These are phyloP conservation scores for Odontamblyopus rebecca DNA, from an alignment of 2,797 vertebrate species.

Conservation along the genomic window DNA sequence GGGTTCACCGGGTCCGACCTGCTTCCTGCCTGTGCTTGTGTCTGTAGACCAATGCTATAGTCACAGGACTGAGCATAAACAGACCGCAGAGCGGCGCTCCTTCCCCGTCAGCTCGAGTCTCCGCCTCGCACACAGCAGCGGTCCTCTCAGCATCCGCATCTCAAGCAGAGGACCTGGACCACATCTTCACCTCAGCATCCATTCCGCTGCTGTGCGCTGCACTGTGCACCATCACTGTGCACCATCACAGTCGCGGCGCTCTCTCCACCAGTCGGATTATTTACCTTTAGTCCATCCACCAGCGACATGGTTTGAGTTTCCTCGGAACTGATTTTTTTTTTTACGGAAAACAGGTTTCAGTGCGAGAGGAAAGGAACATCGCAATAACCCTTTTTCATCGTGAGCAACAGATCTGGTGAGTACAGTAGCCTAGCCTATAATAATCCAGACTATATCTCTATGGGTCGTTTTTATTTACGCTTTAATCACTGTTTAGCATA, in stretches of 20 bases:
- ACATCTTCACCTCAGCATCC: conserved; percentile 75
- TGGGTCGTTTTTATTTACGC: background rate
- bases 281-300: conserved; percentile 32
- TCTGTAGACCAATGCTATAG: background rate
- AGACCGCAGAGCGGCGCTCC: conserved; percentile 74
- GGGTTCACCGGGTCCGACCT: conserved; percentile 43
- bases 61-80: conserved; percentile 24
- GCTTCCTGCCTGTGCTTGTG: background rate
- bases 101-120: conserved; percentile 61
- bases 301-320: conserved; percentile 51
- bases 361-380: conserved; percentile 42
- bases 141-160: conserved; percentile 72
- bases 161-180: conserved; percentile 72
- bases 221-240: conserved; percentile 40
- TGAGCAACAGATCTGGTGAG: conserved; percentile 66
- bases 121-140: conserved; percentile 59
- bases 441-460: background rate
- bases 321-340: conserved; percentile 24
- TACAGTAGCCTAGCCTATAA: conserved; percentile 11
- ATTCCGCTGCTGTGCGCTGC: conserved; percentile 63
- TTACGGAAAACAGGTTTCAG: conserved; percentile 38
- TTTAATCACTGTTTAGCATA: background rate
- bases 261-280: conserved; percentile 45
- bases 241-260: conserved; percentile 45
- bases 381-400: conserved; percentile 32